Evolutionary conservation across 2,113 vertebrate species (phyloP).

Genomic region (Pongo abelii): DNA sequence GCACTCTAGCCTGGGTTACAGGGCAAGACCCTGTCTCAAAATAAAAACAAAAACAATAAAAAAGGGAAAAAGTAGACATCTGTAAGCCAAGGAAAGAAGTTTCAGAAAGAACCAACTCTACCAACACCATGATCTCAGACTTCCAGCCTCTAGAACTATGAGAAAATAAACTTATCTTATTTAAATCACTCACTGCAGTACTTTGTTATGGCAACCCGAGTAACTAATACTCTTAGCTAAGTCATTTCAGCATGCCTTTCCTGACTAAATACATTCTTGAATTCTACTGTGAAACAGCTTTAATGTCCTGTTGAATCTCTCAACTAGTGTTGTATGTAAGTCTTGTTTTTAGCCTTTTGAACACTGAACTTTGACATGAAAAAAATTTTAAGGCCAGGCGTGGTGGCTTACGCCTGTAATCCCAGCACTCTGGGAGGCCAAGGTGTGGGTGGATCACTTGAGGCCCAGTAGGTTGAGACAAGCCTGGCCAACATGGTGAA

Average conservation of each 20-base stretch:
- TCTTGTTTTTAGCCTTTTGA: not conserved
- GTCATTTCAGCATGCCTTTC: not conserved
- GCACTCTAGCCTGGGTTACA: too few relatives aligned
- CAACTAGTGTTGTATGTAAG: not conserved
- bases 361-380: not conserved
- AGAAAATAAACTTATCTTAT: not conserved
- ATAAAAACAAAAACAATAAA: too few relatives aligned
- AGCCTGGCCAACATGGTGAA: too few relatives aligned
- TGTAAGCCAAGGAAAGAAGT: not conserved
- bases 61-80: not conserved
- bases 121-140: not conserved
- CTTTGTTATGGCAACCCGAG: not conserved
- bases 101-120: not conserved
- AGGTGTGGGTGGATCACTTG: too few relatives aligned
- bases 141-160: not conserved
- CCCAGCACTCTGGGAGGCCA: too few relatives aligned
- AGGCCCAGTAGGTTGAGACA: too few relatives aligned
- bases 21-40: too few relatives aligned
- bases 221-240: not conserved
- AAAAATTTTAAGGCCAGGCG: too few relatives aligned
- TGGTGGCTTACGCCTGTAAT: too few relatives aligned
- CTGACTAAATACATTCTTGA: not conserved
- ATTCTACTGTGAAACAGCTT: slow-evolving; percentile 1
- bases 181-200: not conserved
- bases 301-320: not conserved